Conservation (phyloP, 2,113 vertebrate genomes). For the Calcarius ornatus region DNA sequence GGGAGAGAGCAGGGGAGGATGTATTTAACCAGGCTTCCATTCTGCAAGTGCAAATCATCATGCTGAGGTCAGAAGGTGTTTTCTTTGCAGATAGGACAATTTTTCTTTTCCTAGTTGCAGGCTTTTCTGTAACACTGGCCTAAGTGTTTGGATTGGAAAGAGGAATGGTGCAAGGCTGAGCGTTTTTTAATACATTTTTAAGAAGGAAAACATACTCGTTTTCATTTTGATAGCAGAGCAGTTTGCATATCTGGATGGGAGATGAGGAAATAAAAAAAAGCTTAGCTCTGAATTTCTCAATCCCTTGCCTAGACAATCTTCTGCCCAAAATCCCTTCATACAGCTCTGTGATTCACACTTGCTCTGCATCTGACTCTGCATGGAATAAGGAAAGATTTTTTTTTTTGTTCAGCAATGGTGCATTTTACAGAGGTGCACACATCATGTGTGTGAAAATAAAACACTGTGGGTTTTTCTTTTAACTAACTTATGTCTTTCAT, state of each 20-base stretch:
- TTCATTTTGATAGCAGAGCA: neutral
- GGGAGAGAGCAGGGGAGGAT: neutral
- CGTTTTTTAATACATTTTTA: neutral
- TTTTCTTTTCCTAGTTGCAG: neutral
- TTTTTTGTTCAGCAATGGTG: neutral
- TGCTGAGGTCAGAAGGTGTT: neutral
- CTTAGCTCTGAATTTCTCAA: neutral
- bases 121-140: neutral
- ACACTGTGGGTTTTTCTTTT: neutral
- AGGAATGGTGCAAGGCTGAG: neutral
- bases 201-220: neutral
- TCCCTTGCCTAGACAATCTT: neutral
- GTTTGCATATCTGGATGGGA: neutral
- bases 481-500: neutral
- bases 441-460: neutral
- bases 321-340: neutral
- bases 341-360: conserved; percentile 27
- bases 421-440: neutral
- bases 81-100: neutral
- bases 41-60: neutral
- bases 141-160: neutral
- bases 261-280: neutral
- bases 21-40: neutral
- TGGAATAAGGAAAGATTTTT: neutral
- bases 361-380: neutral